Percentiles rank a stretch among this genome's conserved stretches.
phyloP scores from a whole-genome alignment of 1,140 invertebrate species.

The Drosophila saltans region DNA sequence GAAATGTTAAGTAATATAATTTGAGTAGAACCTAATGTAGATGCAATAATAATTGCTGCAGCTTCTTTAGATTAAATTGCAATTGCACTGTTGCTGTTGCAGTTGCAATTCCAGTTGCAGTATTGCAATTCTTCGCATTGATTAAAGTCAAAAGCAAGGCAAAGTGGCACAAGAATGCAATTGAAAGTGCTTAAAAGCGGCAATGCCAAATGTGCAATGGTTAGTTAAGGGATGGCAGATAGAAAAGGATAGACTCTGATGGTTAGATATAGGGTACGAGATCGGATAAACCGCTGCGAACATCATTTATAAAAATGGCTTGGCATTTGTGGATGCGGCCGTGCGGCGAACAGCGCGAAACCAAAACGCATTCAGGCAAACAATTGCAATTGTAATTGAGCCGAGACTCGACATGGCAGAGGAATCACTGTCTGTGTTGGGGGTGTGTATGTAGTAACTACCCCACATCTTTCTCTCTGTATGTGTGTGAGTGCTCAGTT shows the following conservation, averaged over 20 bases:
- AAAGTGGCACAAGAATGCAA: constrained; percentile 57
- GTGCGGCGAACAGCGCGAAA: constrained; percentile 59
- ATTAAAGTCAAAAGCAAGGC: constrained; percentile 63
- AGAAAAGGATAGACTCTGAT: not conserved
- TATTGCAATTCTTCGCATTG: constrained; percentile 47
- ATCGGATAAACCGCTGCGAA: constrained; percentile 56
- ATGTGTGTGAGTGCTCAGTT: constrained; percentile 31
- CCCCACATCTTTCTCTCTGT: constrained; percentile 5
- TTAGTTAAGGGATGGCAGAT: constrained; percentile 10
- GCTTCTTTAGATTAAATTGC: not conserved
- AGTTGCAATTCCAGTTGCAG: not conserved
- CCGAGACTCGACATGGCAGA: constrained; percentile 61
- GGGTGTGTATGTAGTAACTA: constrained; percentile 1
- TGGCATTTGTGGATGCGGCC: constrained; percentile 57
- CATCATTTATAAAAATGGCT: constrained; percentile 75
- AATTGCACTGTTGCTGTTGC: not conserved
- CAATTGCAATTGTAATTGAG: constrained; percentile 82
- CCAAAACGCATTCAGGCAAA: constrained; percentile 80
- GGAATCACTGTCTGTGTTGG: constrained; percentile 46
- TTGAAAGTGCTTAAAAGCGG: constrained; percentile 55
- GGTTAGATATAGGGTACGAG: not conserved
- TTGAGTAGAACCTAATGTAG: not conserved
- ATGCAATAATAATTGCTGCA: not conserved
- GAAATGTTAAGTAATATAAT: not conserved
- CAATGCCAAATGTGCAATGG: constrained; percentile 44